A percentile compares a stretch with the other conserved stretches of the same genome.
These are phyloP conservation scores for Grammomys surdaster DNA, from an alignment of 2,113 vertebrate genomes.

Conservation along the genomic window DNA sequence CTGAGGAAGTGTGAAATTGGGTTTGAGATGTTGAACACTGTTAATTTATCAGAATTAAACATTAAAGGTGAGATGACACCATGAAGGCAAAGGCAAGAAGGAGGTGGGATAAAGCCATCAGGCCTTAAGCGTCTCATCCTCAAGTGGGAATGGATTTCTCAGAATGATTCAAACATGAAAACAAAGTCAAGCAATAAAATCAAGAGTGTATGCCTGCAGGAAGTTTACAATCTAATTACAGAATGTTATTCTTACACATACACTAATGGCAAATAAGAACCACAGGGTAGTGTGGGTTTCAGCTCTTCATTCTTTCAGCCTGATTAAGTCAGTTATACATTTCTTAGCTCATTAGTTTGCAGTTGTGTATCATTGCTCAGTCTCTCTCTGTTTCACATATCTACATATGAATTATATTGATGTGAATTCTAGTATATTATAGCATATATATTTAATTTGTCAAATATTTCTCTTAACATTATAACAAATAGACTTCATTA, in stretches of 20 bases:
- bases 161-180: background rate
- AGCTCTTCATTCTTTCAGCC: background rate
- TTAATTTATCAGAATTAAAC: constrained; percentile 11
- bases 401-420: background rate
- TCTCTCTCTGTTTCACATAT: background rate
- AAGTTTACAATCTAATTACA: background rate
- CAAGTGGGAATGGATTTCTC: background rate
- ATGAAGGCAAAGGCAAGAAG: background rate
- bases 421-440: background rate
- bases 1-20: constrained; percentile 34
- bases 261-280: background rate
- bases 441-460: background rate
- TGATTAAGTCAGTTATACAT: background rate
- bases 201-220: background rate
- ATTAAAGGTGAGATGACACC: background rate
- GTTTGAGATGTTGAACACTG: constrained; percentile 51
- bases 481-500: background rate
- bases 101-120: background rate
- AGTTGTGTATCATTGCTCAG: background rate
- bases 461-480: background rate
- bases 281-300: background rate
- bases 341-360: background rate
- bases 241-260: background rate
- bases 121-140: background rate
- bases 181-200: background rate